Percentiles rank a stretch among this genome's conserved stretches.
Evolutionary conservation across 2,888 invertebrate species (phyloP).

Genomic region (Ashinkailepas kermadecensis): DNA sequence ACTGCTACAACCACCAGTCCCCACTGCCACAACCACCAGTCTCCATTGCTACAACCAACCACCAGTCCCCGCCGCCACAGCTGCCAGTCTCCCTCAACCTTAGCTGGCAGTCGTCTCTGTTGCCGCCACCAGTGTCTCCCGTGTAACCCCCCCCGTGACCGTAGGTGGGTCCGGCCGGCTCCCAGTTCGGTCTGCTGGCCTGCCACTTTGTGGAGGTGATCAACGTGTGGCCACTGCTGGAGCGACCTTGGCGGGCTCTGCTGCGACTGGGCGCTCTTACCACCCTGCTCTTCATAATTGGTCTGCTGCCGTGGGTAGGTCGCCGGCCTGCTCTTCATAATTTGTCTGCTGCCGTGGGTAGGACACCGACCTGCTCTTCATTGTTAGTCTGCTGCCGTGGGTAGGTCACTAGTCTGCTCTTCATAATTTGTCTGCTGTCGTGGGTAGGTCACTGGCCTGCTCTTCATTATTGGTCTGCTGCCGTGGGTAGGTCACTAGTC

Average conservation of each 20-base stretch:
- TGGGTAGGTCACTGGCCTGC: too few relatives aligned
- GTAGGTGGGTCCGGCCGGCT: constrained; percentile 94
- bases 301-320: constrained; percentile 79
- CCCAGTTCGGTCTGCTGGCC: constrained; percentile 91
- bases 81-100: too few relatives aligned
- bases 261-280: constrained; percentile 67
- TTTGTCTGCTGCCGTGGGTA: constrained; percentile 87
- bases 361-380: background rate
- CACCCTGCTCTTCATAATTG: constrained; percentile 67
- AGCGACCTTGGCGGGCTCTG: constrained; percentile 73
- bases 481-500: too few relatives aligned
- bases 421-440: too few relatives aligned
- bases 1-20: too few relatives aligned
- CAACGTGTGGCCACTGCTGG: constrained; percentile 83
- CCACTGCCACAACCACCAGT: too few relatives aligned
- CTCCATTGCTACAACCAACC: too few relatives aligned
- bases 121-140: background rate
- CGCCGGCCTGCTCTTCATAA: constrained; percentile 63
- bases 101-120: too few relatives aligned
- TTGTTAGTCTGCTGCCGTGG: background rate
- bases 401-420: too few relatives aligned
- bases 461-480: background rate
- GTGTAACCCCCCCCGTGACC: background rate
- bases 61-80: too few relatives aligned
- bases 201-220: constrained; percentile 87